phyloP scores from a whole-genome alignment of 2,888 invertebrate species.

The Amblyjoppa fuscipennis region DNA sequence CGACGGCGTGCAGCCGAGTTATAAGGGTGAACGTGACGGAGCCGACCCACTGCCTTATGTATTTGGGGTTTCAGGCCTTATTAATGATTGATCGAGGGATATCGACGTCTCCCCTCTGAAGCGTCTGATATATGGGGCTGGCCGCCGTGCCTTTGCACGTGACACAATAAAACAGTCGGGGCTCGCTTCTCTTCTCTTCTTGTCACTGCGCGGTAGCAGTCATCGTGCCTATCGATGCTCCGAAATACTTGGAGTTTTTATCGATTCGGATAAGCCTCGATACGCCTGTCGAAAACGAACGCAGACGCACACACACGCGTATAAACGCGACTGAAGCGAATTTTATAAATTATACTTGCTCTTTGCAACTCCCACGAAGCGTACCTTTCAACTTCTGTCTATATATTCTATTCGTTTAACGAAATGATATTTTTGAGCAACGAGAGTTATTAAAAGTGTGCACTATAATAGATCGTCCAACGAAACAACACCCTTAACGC shows the following conservation, averaged over 20 bases:
- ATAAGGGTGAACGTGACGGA: conserved; percentile 68
- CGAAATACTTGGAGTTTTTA: conserved; percentile 75
- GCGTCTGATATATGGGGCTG: conserved; percentile 83
- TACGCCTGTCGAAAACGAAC: conserved; percentile 45
- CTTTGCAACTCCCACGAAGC: background rate
- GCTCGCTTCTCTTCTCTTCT: conserved; percentile 53
- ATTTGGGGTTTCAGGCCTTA: conserved; percentile 84
- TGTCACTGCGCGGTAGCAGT: conserved; percentile 48
- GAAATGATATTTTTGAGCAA: background rate
- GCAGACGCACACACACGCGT: conserved; percentile 40
- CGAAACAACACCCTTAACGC: background rate
- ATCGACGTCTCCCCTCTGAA: conserved; percentile 84
- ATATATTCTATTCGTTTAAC: background rate
- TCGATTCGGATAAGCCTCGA: conserved; percentile 79
- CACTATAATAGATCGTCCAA: background rate
- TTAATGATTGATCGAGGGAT: conserved; percentile 85
- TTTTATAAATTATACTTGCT: conserved; percentile 63
- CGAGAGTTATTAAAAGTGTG: background rate
- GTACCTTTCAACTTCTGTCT: background rate
- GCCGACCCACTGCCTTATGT: conserved; percentile 77
- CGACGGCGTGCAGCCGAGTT: conserved; percentile 65
- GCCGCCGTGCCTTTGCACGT: conserved; percentile 82
- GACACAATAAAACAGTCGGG: conserved; percentile 82
- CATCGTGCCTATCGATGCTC: conserved; percentile 59
- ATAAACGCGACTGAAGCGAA: conserved; percentile 66